Evolutionary conservation across 2,113 vertebrate species (phyloP), one percentile per base, ranked within the genome.

Genomic region (Macaca mulatta): DNA sequence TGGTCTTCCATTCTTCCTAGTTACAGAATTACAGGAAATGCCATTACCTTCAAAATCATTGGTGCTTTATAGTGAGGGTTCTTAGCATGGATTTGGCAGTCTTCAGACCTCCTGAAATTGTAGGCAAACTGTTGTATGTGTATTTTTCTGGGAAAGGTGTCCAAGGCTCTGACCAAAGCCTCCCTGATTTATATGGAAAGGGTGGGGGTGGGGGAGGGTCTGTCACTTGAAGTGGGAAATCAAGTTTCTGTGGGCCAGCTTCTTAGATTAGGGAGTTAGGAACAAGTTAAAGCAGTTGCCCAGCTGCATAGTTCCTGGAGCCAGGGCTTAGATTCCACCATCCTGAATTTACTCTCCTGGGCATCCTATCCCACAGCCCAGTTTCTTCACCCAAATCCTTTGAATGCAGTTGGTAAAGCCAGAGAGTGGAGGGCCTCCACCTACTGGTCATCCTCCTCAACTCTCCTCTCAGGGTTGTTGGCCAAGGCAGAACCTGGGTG

Each of bases 121-220:
- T 45, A 90, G 55, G 30, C 79, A 91, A 61, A 77, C 17, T 89
- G 38, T 83, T 93, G 32, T 35, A 13, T 55, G 13, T 69, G 57
- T 93, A 17, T 93, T 89, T 96, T 92, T 80, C 77, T 69, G 79
- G 45, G 78, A 79, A 50, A 7, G 25, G 23, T 5, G 17, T 18
- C 69, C 89, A 48, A 93, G 48, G 32, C 61, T 94, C 81, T 93
- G 64, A 81, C 20, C 84, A 78, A 38, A 85, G 67, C 95, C 64
- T 82, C 17, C 30, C 48, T 40, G 12, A 30, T 78, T 67, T 84
- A n/a, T 85, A 17, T n/a, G 40, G 30, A 87, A 96, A 50, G 75
- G 27, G 27, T 5, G 0, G 59, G 11, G 25, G 59, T 25, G 12
- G 27, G 5, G 61, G 27, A 12, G 64, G 43, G 8, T 64, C 5